Base-by-base conservation (phyloP, 2,113 vertebrate species). In the Saccopteryx bilineata region DNA sequence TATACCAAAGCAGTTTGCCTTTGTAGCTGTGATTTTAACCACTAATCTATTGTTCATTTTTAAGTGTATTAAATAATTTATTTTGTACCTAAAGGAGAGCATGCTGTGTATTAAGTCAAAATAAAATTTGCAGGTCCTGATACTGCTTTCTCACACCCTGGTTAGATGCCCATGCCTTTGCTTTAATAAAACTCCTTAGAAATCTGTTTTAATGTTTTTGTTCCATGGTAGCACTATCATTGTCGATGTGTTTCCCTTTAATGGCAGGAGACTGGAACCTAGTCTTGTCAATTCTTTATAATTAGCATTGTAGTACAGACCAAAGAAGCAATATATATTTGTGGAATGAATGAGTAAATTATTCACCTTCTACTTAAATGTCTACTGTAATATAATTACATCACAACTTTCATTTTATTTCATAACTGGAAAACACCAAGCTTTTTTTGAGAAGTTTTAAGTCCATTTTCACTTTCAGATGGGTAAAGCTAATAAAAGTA, bases 371-470 rank as follows among this genome's bases (percentile, higher is more conserved):
- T 80, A 60, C 28, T 93, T 90, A 68, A 52, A 69, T 52, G 10
- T 61, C 23, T 66, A 56, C 1, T 68, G 91, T 33, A 54, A 54
- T 69, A 39, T 60, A 52, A 24, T 11, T 60, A 60, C 12, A 23
- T 7, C 13, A 78, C 52, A 33, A 80, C 72, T 90, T 87, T 78
- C 71, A 92, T 87, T 90, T 63, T 92, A 83, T 68, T 95, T 89
- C 39, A 46, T 75, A 48, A 63, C 5, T 28, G 5, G 28, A 93
- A 8, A 92, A 60, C 21, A 69, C 14, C 18, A 91, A 66, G 7
- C 23, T 91, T 91, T 66, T 58, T 46, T 94, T 72, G 28, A 31
- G 39, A 91, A 79, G 9, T 72, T 92, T 75, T 72, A 91, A 95
- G 56, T 93, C 5, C n/a, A 63, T n/a, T 31, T 68, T 90, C 9